phyloP scores from a whole-genome alignment of 92 coral and sea anemone species.

The Parazoanthus atlanticus region DNA sequence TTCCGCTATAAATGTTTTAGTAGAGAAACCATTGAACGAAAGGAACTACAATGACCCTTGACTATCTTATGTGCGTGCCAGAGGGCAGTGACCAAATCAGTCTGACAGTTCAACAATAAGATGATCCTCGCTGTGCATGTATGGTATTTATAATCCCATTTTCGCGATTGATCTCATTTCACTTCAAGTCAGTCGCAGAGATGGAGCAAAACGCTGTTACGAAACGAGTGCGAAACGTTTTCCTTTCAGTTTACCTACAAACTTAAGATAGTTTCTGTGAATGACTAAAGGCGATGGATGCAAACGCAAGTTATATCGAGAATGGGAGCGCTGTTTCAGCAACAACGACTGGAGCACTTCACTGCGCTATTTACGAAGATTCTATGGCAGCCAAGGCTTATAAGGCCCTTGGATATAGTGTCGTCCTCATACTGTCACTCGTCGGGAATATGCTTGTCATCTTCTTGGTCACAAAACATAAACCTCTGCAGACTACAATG shows the following conservation, averaged over 20 bases:
- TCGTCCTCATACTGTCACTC: not conserved
- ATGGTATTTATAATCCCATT: not conserved
- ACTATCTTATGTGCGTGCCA: not conserved
- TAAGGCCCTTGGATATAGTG: constrained; percentile 5
- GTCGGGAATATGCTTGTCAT: constrained; percentile 6
- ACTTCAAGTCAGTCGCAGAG: not conserved
- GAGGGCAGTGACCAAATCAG: not conserved
- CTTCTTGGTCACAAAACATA: not conserved
- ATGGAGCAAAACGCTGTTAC: not conserved
- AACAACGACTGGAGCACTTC: not conserved
- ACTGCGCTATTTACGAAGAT: constrained; percentile 12
- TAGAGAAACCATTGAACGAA: too few relatives aligned
- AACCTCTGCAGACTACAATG: constrained; percentile 15
- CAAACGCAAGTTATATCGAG: not conserved
- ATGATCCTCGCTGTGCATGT: not conserved
- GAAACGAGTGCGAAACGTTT: not conserved
- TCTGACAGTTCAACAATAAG: not conserved
- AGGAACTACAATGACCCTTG: not conserved
- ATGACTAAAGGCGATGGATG: not conserved
- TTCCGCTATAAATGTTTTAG: not conserved
- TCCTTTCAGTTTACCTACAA: not conserved
- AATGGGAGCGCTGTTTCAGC: not conserved
- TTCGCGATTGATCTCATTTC: not conserved
- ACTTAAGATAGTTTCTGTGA: not conserved
- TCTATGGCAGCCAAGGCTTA: not conserved